phyloP scores from a whole-genome alignment of 2,113 vertebrate species.

The Procavia capensis region DNA sequence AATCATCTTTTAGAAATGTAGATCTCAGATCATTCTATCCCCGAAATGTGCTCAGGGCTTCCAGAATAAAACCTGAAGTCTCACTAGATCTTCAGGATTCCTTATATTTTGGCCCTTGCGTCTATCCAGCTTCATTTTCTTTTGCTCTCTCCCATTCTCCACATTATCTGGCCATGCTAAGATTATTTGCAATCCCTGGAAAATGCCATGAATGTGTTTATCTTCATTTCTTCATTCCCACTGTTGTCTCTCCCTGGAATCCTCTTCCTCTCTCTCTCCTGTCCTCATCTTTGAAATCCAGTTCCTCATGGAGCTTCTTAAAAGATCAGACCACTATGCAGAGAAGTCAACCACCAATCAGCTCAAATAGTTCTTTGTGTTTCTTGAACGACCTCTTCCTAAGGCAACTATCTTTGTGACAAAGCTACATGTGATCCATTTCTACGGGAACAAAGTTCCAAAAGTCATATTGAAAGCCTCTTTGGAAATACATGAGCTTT shows the following conservation, averaged over 20 bases:
- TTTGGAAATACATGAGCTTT: neutral
- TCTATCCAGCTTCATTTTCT: neutral
- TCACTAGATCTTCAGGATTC: neutral
- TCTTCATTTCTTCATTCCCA: neutral
- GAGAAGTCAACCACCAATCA: neutral
- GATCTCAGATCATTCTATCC: neutral
- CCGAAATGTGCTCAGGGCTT: neutral
- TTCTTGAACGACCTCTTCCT: neutral
- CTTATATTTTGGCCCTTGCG: no score
- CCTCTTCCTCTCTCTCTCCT: neutral
- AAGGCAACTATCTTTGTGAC: neutral
- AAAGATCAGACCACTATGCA: rapidly evolving
- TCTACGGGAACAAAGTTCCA: neutral
- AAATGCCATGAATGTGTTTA: no score
- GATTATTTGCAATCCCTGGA: neutral
- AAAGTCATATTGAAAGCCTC: neutral
- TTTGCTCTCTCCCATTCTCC: neutral
- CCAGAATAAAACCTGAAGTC: neutral
- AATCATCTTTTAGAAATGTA: neutral
- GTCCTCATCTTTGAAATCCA: neutral
- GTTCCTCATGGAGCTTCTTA: neutral
- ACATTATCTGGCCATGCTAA: neutral
- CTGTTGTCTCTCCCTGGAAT: neutral
- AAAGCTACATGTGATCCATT: neutral
- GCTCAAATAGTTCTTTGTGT: no score